Evolutionary conservation across 2,888 invertebrate genomes (phyloP), one percentile per base, ranked within the genome.

Genomic region (Drosophila dives): DNA sequence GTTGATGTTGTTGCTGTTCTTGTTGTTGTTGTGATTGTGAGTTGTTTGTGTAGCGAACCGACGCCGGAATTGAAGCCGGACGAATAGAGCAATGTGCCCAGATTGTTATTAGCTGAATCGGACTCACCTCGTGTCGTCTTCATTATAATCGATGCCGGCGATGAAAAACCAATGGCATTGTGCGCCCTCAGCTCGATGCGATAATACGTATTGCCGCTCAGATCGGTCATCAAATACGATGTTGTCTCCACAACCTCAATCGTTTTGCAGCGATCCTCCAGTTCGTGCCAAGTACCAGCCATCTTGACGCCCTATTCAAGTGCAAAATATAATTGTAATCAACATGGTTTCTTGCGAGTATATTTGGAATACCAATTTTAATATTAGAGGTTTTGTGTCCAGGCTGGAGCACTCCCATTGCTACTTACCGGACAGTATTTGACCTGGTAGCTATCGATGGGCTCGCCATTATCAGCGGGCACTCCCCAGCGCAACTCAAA

Each of bases 41-140:
- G 84, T 83, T 91, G 89, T 89, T 89, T 89, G 86, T 91, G 91
- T 91, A 87, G 85, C 90, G 91, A 90, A 88, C 90, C 83, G 83
- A 92, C 90, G 75, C 93, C 92, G 86, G 93, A 91, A 90, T 91
- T 92, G 80, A 84, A 92, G 79, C 92, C 93, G 91, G 93, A 92
- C 90, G 92, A 92, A 91, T 93, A 93, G 89, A 93, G 91, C 86
- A 92, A 91, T 80, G 92, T 92, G 91, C 91, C 92, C 83, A 93
- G 91, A 93, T 93, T 93, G 91, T 92, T 92, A 91, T 91, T 92
- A 92, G 91, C 92, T 77, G 92, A 92, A 91, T 92, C 92, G 90
- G 94, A 95, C 97, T 97, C 96, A 97, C 98, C 97, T 95, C 96
- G 95, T 90, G 97, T 96, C 78, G 98, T 98, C 94, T 96, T 97